A percentile compares a stretch with the other conserved stretches of the same genome.
These are phyloP conservation scores for Cyclopterus lumpus DNA, from an alignment of 2,797 vertebrate genomes.

Conservation along the genomic window DNA sequence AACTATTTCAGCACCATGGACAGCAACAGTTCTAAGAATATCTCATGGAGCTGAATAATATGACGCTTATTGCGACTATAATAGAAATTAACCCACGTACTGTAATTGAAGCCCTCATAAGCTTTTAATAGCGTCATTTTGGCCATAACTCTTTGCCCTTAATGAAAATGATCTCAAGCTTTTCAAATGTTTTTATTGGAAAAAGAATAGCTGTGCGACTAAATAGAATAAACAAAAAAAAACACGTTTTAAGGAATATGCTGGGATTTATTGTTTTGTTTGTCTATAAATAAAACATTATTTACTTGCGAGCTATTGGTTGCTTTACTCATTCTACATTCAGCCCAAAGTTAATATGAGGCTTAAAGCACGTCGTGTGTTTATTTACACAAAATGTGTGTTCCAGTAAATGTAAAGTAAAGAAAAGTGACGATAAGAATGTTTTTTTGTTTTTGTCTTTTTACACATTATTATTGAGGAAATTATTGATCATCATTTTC, in stretches of 20 bases:
- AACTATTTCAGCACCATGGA: conserved; percentile 37
- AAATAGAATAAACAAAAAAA: not conserved
- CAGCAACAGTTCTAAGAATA: conserved; percentile 13
- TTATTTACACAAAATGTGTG: not conserved
- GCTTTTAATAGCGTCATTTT: not conserved
- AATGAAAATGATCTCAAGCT: not conserved
- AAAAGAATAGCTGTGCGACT: not conserved
- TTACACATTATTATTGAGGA: not conserved
- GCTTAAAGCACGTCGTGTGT: not conserved
- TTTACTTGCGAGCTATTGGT: not conserved
- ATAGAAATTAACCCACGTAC: not conserved
- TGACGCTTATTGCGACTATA: not conserved
- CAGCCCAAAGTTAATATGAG: not conserved
- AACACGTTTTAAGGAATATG: not conserved
- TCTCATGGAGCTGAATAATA: not conserved
- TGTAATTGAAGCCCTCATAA: not conserved
- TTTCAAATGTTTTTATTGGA: not conserved
- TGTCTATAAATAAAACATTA: not conserved
- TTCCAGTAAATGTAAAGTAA: not conserved
- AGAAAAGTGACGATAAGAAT: no score
- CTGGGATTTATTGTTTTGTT: not conserved
- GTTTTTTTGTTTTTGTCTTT: not conserved
- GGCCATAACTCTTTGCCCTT: not conserved
- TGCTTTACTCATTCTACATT: not conserved
- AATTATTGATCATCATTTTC: not conserved